A percentile compares a stretch with the other conserved stretches of the same genome.
phyloP scores from a whole-genome alignment of 2,797 vertebrate species.

The Ibycter americanus region DNA sequence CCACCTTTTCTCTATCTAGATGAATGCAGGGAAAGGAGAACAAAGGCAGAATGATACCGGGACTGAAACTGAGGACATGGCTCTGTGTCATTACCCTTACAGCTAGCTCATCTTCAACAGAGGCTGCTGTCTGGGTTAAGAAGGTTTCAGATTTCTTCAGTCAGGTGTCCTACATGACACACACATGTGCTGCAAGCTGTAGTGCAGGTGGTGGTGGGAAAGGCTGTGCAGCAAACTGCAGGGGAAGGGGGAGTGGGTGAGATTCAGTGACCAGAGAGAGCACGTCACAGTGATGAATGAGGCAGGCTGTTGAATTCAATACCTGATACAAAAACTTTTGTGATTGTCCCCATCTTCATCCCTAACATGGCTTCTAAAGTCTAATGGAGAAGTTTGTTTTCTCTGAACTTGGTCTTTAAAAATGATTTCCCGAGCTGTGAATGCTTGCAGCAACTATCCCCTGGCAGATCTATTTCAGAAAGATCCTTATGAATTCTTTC shows the following conservation, averaged over 20 bases:
- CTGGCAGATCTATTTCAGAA: background rate
- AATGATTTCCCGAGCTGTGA: accelerated
- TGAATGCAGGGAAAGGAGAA: background rate
- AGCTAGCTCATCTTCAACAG: background rate
- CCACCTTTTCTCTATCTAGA: background rate
- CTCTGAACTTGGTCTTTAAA: background rate
- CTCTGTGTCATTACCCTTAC: background rate
- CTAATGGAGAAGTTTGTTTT: background rate
- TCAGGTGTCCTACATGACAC: background rate
- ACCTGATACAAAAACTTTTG: accelerated
- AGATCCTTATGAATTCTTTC: background rate
- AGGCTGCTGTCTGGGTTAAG: background rate
- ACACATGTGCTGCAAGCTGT: accelerated
- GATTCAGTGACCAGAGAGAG: background rate
- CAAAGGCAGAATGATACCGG: background rate
- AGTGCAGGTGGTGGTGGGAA: background rate
- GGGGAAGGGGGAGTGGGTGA: background rate
- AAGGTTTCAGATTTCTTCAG: background rate
- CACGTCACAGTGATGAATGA: background rate
- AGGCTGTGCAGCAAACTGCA: background rate
- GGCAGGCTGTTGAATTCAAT: background rate
- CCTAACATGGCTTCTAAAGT: background rate
- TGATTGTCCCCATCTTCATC: background rate
- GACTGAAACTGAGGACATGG: background rate
- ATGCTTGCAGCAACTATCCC: background rate